phyloP scores from a whole-genome alignment of 23 tunicate genomes.

The Phallusia fumigata region DNA sequence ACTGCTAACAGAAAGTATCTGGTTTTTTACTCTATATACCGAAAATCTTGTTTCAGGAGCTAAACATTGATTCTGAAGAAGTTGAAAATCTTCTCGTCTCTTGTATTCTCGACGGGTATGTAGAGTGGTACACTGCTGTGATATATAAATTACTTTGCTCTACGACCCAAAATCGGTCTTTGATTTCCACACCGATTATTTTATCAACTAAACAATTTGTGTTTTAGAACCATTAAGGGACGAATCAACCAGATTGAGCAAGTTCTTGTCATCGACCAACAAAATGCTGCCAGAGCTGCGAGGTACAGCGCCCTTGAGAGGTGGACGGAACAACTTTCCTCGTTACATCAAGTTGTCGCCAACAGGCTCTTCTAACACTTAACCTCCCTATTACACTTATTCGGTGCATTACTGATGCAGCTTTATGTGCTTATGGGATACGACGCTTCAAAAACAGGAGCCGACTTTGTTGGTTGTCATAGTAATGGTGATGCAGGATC shows the following conservation, averaged over 20 bases:
- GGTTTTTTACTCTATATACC: no score
- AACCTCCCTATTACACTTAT: no score
- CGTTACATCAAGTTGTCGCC: slow-evolving; percentile 59
- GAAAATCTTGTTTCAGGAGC: slow-evolving; percentile 54
- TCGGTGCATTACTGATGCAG: no score
- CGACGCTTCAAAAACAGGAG: no score
- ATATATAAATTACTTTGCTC: no score
- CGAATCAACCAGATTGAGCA: slow-evolving; percentile 86
- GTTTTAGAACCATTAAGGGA: slow-evolving; percentile 65
- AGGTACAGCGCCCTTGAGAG: slow-evolving; percentile 80
- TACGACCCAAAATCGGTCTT: no score
- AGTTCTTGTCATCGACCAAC: slow-evolving; percentile 76
- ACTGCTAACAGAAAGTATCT: no score
- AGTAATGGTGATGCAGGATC: no score
- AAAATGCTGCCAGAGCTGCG: slow-evolving; percentile 47
- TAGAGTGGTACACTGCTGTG: no score
- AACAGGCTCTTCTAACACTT: slow-evolving; percentile 58
- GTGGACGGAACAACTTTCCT: slow-evolving; percentile 85
- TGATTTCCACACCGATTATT: no score
- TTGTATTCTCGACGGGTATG: slow-evolving; percentile 92
- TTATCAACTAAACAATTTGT: not conserved
- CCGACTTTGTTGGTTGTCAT: no score
- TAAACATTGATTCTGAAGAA: slow-evolving; percentile 82
- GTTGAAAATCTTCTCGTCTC: slow-evolving; percentile 85
- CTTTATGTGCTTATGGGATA: no score